A percentile compares a stretch with the other conserved stretches of the same genome.
These are phyloP conservation scores for Perccottus glenii DNA, from an alignment of 2,113 vertebrate genomes.

Conservation along the genomic window DNA sequence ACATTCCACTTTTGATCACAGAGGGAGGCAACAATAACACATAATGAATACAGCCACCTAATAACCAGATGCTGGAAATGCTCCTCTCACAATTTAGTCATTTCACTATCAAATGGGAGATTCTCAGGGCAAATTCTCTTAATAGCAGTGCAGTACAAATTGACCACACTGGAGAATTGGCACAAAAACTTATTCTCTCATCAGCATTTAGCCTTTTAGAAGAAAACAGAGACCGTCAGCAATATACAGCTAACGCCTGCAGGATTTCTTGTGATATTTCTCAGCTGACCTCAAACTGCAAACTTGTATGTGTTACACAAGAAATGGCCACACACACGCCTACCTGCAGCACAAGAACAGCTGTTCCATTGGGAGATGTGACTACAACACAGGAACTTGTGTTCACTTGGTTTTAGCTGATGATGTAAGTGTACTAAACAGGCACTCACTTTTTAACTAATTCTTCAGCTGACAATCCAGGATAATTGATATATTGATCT, in stretches of 20 bases:
- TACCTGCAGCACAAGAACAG: conserved; percentile 39
- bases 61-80: conserved; percentile 58
- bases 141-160: conserved; percentile 50
- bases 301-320: conserved; percentile 19
- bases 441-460: conserved; percentile 1
- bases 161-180: conserved; percentile 36
- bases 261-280: conserved; percentile 32
- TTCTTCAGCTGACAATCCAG: conserved; percentile 43
- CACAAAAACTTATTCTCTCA: not conserved
- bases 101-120: conserved; percentile 51
- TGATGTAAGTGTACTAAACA: conserved; percentile 43
- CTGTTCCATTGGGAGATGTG: conserved; percentile 9
- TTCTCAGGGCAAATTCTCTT: conserved; percentile 52
- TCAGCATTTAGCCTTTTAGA: conserved; percentile 27
- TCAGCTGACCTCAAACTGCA: conserved; percentile 30
- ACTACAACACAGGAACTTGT: conserved; percentile 12
- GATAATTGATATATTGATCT: conserved; percentile 58
- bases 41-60: conserved; percentile 56
- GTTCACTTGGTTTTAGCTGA: conserved; percentile 45
- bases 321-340: conserved; percentile 19
- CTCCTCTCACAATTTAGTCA: conserved; percentile 47
- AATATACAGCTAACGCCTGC: conserved; percentile 24
- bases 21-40: conserved; percentile 52
- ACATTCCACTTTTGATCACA: conserved; percentile 51
- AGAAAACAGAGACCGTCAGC: conserved; percentile 28